A percentile compares a stretch with the other conserved stretches of the same genome.
Evolutionary conservation across 2,113 vertebrate species (phyloP).

Genomic region (Eudyptes chrysolophus): DNA sequence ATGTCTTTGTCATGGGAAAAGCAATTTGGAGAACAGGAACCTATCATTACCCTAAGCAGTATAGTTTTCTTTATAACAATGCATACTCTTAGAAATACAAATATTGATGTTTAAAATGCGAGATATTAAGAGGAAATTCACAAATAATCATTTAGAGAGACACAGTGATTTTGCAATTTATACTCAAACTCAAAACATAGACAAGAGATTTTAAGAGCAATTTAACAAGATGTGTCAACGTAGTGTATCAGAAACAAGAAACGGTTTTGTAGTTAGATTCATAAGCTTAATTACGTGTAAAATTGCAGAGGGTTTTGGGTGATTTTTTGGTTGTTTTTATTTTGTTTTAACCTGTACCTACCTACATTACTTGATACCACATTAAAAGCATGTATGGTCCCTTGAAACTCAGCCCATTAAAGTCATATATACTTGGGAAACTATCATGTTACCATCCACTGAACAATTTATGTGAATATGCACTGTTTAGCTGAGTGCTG

Average conservation of each 20-base stretch:
- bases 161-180: neutral
- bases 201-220: neutral
- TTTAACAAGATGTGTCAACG: neutral
- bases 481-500: neutral
- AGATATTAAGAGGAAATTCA: neutral
- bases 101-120: neutral
- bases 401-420: neutral
- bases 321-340: neutral
- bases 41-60: constrained; percentile 12
- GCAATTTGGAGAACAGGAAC: constrained; percentile 25
- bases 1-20: constrained; percentile 31
- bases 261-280: neutral
- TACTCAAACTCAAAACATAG: neutral
- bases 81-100: neutral
- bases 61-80: neutral
- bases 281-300: neutral
- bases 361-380: neutral
- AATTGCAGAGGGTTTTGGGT: neutral
- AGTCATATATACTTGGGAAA: neutral
- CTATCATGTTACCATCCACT: neutral
- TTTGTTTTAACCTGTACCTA: neutral
- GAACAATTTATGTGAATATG: neutral
- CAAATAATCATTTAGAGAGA: neutral
- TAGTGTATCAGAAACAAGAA: neutral
- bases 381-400: neutral